phyloP scores from a whole-genome alignment of 1,140 invertebrate species.

The Heterodera carotae region DNA sequence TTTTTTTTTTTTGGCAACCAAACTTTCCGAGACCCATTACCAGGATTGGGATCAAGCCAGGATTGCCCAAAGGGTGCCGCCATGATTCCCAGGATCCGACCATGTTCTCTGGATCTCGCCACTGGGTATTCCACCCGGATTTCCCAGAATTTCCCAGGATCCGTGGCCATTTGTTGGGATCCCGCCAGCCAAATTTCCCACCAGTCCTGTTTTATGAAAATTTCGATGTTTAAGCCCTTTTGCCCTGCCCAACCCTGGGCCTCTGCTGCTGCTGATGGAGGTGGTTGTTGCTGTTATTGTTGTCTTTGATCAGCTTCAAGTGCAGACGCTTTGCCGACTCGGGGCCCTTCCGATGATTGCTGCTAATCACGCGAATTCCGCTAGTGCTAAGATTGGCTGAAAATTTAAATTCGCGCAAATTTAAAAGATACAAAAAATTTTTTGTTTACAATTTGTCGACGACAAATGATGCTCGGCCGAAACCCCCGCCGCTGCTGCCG shows the following conservation, averaged over 20 bases:
- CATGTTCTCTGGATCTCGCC: no score
- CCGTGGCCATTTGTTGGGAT: no score
- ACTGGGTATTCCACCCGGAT: no score
- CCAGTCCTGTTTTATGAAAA: no score
- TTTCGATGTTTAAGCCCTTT: neutral
- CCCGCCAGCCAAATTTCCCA: no score
- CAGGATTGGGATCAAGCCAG: no score
- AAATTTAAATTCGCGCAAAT: neutral
- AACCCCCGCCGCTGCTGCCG: neutral
- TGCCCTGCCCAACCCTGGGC: neutral
- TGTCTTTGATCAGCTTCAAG: slow-evolving; percentile 30
- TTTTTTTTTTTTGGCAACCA: no score
- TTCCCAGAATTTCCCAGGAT: no score
- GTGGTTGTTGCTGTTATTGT: no score
- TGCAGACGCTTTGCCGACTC: slow-evolving; percentile 26
- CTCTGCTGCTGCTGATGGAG: neutral
- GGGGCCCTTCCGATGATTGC: slow-evolving; percentile 16
- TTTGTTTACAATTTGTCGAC: neutral
- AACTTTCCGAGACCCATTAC: no score
- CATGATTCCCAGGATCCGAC: no score
- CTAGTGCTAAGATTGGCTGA: neutral
- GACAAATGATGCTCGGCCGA: neutral
- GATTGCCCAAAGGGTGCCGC: no score
- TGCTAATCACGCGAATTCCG: slow-evolving; percentile 5
- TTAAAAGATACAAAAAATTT: neutral